Base-by-base conservation (phyloP, 2,113 vertebrate species). In the Sceloporus undulatus region DNA sequence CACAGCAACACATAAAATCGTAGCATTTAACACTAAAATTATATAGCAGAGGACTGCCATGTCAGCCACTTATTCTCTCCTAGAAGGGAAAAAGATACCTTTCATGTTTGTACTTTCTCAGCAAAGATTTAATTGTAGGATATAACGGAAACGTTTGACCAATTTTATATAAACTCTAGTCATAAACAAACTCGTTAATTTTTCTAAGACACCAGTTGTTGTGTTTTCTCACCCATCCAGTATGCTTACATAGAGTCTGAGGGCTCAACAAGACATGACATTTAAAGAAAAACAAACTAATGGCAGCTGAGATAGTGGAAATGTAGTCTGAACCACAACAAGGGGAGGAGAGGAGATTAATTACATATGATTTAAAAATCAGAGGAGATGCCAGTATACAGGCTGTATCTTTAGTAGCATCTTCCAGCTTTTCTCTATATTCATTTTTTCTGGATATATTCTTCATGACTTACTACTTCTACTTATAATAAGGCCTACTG, bases 121-220 rank as follows among this genome's bases (percentile, higher is more conserved):
- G 34, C 19, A 85, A 89, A 65, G 11, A 38, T 85, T 65, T 85
- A 79, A 79, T 74, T 85, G 68, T 25, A 85, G 13, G 66, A 25
- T 85, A 29, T 19, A 78, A 76, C 48, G 40, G 66, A 80, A 71
- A 62, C 52, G 34, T 14, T 79, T 59, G 40, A 34, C 23, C 71
- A 79, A 48, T 21, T 73, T 38, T 78, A 23, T 40, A 23, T 79
- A 84, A 74, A 84, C 59, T 40, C 71, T 59, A 88, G 23, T 18
- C 42, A 4, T 71, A 76, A 88, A 7, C 48, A 48, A 48, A 48
- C 48, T 6, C 7, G 48, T 48, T 23, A 54, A 83, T 68, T 87
- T 42, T 48, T 84, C 2, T 52, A 76, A 89, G 56, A 74, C 59
- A 65, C 3, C 76, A 74, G 52, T 74, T 48, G n/a, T 77, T 77